Evolutionary conservation across 2,113 vertebrate genomes (phyloP), one percentile per base, ranked within the genome.

Genomic region (Athene cunicularia): DNA sequence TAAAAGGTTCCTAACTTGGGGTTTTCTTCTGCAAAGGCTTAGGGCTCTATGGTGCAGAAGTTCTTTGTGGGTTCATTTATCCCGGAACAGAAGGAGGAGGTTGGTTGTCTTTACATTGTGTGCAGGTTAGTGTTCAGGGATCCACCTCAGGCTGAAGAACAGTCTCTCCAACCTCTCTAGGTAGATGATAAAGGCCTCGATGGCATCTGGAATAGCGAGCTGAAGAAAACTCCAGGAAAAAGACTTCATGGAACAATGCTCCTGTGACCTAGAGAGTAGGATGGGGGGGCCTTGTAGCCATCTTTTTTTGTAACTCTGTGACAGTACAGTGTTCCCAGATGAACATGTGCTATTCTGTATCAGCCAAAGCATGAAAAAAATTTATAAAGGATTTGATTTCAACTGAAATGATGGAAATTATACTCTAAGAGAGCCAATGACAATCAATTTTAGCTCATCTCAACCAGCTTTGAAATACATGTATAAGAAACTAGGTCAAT

Each of bases 401-500:
- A 86, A 32, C 33, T 83, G 50, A 70, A 83, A 52, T 74, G 6
- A 64, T 88, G 47, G 47, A 75, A 79, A 53, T 77, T 39, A 35
- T 50, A 35, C n/a, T 66, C 22, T 27, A 32, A 72, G 47, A 52
- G 43, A 89, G 76, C 8, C 5, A 81, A 50, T 56, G 33, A 37
- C 49, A 64, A 89, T 89, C 6, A 35, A n/a, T 82, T 88, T 86
- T 85, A 49, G 35, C 41, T 94, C 32, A 35, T 79, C 62, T 91
- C 53, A 76, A n/a, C 32, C 23, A 60, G 28, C n/a, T 95, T 93
- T 91, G 88, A 91, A 86, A 76, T 71, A 30, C 6, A 27, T 59
- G 21, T 55, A 9, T 63, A 92, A 89, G 92, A 92, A 91, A 75
- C n/a, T 77, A 86, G 49, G 64, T 95, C 70, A 85, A 72, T 93